Base-by-base conservation (phyloP, 2,797 vertebrate genomes). In the Ceyx erithaca region DNA sequence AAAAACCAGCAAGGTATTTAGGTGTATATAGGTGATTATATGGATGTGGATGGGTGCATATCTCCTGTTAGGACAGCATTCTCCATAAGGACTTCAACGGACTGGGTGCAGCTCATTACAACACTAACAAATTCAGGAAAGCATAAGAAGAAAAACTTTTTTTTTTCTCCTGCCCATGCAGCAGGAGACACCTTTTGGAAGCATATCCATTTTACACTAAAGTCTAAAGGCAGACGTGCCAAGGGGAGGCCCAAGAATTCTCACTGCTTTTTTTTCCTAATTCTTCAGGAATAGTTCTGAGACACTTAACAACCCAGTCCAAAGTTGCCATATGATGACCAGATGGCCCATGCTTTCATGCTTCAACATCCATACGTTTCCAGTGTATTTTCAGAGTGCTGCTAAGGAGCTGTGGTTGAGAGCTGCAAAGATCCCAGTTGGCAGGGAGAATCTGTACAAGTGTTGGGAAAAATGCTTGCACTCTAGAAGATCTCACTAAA, bases 261-360 rank as follows among this genome's bases (percentile, higher is more conserved):
- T 30, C 51, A 52, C 51, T 30, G 70, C 37, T 28, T 51, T 75
- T 48, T 23, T 69, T 85, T 75, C 83, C 85, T 61, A 63, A 79
- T 51, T 52, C 61, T 82, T 63, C 14, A 14, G 71, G 91, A 94
- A 70, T 41, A 48, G 64, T 55, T 90, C 90, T 19, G 61, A 95
- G 87, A 76, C 67, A 67, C 58, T 72, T 84, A 73, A 84, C 78
- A 94, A 92, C 86, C 26, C 76, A 80, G 89, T 46, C 73, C 59
- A 63, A 86, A 82, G 61, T 41, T 85, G 77, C 86, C 87, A 88
- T 78, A 73, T 33, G 84, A 93, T 80, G 87, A 68, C 89, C 96
- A 97, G 94, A 94, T 95, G 95, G 93, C 55, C 87, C 68, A 35
- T 31, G 45, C 12, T 41, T 58, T 87, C 78, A 41, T 57, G 43